A percentile compares a stretch with the other conserved stretches of the same genome.
phyloP scores from a whole-genome alignment of 2,113 vertebrate species.

The Paramisgurnus dabryanus region DNA sequence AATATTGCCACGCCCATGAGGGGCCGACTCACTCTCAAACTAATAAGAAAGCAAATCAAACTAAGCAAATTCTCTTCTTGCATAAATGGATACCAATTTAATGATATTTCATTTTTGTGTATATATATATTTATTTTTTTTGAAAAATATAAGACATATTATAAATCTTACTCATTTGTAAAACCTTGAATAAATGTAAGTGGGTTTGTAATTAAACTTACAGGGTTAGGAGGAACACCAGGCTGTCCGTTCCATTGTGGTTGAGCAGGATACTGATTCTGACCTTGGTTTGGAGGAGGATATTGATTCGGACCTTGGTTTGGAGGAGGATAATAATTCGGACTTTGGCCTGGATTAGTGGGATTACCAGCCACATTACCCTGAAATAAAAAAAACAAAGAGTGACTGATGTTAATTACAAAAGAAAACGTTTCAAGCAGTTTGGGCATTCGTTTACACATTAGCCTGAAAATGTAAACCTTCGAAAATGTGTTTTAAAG shows the following conservation, averaged over 20 bases:
- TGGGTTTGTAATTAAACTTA: slow-evolving; percentile 48
- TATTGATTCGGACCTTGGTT: slow-evolving; percentile 41
- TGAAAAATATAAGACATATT: neutral
- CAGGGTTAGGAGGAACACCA: slow-evolving; percentile 46
- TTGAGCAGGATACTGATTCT: slow-evolving; percentile 49
- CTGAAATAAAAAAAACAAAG: neutral
- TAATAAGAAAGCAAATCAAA: too few species aligned
- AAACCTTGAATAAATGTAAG: neutral
- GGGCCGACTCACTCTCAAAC: too few species aligned
- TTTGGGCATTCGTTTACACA: too few species aligned
- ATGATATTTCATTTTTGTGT: neutral
- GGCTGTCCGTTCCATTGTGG: slow-evolving; percentile 51
- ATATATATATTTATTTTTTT: neutral
- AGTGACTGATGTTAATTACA: neutral
- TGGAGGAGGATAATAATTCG: slow-evolving; percentile 47
- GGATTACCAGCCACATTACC: neutral
- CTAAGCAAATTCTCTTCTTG: too few species aligned
- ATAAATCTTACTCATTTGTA: too few species aligned
- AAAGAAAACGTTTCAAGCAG: too few species aligned
- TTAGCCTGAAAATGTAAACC: too few species aligned
- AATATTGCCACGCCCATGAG: too few species aligned
- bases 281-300: slow-evolving; percentile 44
- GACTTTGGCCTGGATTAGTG: slow-evolving; percentile 26
- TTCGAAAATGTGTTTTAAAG: too few species aligned
- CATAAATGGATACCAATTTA: too few species aligned